Evolutionary conservation across 2,113 vertebrate species (phyloP), one percentile per base, ranked within the genome.

Genomic region (Psammodynastes pulverulentus): DNA sequence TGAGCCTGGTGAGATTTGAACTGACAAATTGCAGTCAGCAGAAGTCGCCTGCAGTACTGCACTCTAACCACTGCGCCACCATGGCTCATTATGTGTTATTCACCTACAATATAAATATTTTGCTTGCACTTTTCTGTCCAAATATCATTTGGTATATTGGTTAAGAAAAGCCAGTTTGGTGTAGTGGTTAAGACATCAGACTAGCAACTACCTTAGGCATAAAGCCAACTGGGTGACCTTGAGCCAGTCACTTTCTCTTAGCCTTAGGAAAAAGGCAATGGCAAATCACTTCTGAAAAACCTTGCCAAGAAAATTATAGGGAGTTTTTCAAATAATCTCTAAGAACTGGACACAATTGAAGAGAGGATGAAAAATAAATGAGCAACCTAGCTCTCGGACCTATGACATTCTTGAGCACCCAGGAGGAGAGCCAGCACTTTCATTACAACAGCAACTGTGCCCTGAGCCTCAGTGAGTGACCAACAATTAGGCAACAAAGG

Each of bases 401-500:
- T 93, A 62, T n/a, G 48, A 24, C 3, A 39, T 2, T 89, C 67
- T 8, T 84, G 39, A 1, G 9, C 39, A 39, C n/a, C 67, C 15
- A 84, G 90, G 34, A 17, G 72, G 0, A 0, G 4, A 49, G 23
- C 10, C 29, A 79, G 4, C 29, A n/a, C 62, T 21, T 67, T 58
- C 87, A 10, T 49, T 15, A 95, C 9, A 93, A 94, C 48, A 53
- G 67, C 91, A 94, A 93, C 93, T 24, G 1, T 85, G 10, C 12
- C 93, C 84, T 10, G 53, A 85, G 62, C 89, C 89, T 93, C 17
- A 52, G 2, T 86, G 90, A 88, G 48, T 6, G 0, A 39, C 91
- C 90, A 62, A 62, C 91, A 95, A 94, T 0, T 7, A 93, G 89
- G 88, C 90, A 95, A 94, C 96, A 96, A 96, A 96, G 90, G 88